Percentiles rank a stretch among this genome's conserved stretches.
Evolutionary conservation across 2,797 vertebrate species (phyloP).

Genomic region (Melanogrammus aeglefinus): DNA sequence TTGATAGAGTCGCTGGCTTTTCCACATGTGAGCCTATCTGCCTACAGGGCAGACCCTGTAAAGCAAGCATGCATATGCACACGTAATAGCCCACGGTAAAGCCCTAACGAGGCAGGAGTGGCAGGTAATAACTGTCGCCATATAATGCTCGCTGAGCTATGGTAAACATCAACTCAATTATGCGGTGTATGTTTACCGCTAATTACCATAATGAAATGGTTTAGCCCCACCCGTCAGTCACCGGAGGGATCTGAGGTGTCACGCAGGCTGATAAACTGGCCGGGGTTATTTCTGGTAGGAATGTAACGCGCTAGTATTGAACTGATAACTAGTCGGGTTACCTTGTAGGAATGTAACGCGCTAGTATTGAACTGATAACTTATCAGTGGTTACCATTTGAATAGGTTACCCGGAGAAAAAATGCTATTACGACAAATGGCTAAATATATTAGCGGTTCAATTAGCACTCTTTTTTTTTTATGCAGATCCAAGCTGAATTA

Average conservation of each 20-base stretch:
- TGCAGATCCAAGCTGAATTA: background rate
- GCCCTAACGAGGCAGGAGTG: constrained; percentile 34
- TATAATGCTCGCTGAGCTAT: constrained; percentile 37
- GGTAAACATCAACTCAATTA: constrained; percentile 52
- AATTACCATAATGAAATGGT: constrained; percentile 55
- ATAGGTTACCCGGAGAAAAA: background rate
- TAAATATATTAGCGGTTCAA: background rate
- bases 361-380: background rate
- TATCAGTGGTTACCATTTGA: background rate
- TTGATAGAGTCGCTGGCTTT: constrained; percentile 29
- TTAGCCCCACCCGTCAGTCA: constrained; percentile 26
- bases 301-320: background rate
- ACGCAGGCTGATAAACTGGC: background rate
- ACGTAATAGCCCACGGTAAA: constrained; percentile 46
- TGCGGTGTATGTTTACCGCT: constrained; percentile 20
- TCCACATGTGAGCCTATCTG: constrained; percentile 47
- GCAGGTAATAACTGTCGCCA: constrained; percentile 47
- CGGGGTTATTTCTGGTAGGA: background rate
- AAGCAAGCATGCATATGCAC: constrained; percentile 27
- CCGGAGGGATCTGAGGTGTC: constrained; percentile 24
- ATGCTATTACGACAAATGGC: background rate
- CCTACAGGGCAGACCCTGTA: constrained; percentile 17
- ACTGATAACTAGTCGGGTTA: too few species aligned
- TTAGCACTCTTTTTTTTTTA: too few species aligned
- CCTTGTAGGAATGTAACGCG: background rate